These are phyloP conservation scores for Pseudobourletiella spinata DNA, from an alignment of 1,140 invertebrate species.

Conservation along the genomic window DNA sequence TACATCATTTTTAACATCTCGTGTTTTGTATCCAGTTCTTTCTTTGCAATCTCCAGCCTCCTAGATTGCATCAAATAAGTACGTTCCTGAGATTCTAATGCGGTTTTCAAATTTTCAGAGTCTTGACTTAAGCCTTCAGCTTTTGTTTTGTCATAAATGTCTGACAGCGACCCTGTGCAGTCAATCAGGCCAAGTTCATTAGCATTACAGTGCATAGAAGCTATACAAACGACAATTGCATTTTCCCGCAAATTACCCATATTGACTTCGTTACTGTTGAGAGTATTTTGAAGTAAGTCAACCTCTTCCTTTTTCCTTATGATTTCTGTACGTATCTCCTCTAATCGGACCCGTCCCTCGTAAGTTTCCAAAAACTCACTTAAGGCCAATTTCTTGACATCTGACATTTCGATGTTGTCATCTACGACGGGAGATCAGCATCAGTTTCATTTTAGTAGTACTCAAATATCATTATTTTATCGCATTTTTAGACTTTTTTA, in stretches of 20 bases:
- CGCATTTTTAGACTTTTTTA: not conserved
- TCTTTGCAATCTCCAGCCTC: not conserved
- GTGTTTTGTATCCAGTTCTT: conserved; percentile 6
- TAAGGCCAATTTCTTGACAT: not conserved
- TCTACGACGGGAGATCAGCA: too few relatives aligned
- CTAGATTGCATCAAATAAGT: conserved; percentile 11
- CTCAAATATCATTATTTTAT: too few relatives aligned
- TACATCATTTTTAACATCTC: conserved; percentile 5
- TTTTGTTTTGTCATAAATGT: not conserved
- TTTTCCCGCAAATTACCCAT: not conserved
- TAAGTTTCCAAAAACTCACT: conserved; percentile 22
- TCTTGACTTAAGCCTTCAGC: not conserved
- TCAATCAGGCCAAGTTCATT: not conserved
- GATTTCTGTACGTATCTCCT: not conserved
- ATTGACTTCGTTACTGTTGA: conserved; percentile 7
- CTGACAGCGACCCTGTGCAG: conserved; percentile 2
- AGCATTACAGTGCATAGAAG: not conserved
- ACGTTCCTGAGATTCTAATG: conserved; percentile 10
- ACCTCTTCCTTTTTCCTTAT: conserved; percentile 14
- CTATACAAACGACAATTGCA: not conserved
- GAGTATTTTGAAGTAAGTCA: not conserved
- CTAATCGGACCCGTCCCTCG: not conserved
- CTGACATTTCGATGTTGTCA: not conserved
- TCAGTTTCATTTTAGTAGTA: too few relatives aligned
- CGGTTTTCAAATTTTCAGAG: conserved; percentile 7